Percentiles rank a stretch among this genome's conserved stretches.
phyloP scores from a whole-genome alignment of 2,888 invertebrate genomes.

The Ernsta delagoae region DNA sequence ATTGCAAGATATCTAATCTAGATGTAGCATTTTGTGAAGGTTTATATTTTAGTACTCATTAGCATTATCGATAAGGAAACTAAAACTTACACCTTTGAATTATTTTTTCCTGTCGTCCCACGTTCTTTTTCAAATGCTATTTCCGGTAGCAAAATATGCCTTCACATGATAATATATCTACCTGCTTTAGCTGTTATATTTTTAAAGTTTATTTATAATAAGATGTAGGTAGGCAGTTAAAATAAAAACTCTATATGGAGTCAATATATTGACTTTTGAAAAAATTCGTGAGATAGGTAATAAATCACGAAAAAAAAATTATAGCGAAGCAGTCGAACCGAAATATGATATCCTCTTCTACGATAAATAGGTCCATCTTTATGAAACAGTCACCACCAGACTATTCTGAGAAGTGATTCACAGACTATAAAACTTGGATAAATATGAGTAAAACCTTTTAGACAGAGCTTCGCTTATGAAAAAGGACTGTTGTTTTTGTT shows the following conservation, averaged over 20 bases:
- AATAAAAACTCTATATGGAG: too few species aligned
- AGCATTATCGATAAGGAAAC: conserved; percentile 28
- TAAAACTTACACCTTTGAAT: conserved; percentile 20
- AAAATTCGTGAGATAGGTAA: too few species aligned
- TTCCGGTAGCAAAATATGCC: not conserved
- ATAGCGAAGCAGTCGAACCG: not conserved
- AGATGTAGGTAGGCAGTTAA: too few species aligned
- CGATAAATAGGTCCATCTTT: conserved; percentile 16
- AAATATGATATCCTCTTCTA: conserved; percentile 10
- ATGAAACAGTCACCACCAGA: conserved; percentile 6
- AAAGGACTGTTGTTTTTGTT: conserved; percentile 74
- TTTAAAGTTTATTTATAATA: too few species aligned
- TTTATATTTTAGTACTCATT: conserved; percentile 35
- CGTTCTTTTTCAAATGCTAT: not conserved
- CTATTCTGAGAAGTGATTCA: conserved; percentile 31
- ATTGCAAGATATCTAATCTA: conserved; percentile 37
- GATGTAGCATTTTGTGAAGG: conserved; percentile 31
- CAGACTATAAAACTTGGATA: conserved; percentile 23
- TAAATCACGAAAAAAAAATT: not conserved
- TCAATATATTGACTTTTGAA: too few species aligned
- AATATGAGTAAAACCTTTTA: conserved; percentile 34
- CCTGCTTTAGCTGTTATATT: not conserved
- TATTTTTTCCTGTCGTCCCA: conserved; percentile 3
- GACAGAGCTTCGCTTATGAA: conserved; percentile 63
- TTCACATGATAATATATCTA: too few species aligned